Evolutionary conservation across 2,113 vertebrate genomes (phyloP), one percentile per base, ranked within the genome.

Genomic region (Limanda limanda): DNA sequence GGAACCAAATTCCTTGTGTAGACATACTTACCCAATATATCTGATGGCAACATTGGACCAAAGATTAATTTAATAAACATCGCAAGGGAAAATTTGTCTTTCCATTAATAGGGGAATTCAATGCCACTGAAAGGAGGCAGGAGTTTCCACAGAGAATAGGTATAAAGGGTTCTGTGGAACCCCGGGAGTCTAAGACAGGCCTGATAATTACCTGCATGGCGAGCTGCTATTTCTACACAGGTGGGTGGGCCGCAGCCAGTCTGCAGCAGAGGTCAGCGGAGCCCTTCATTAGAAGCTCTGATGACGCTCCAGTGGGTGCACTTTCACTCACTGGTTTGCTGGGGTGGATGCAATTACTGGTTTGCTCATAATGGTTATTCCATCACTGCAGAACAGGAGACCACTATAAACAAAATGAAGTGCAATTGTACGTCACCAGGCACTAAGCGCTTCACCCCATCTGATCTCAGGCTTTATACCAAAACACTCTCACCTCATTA

Each of bases 181-280:
- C 79, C 79, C 88, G 84, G 87, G 85, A 87, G 84, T 70, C 71
- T 69, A 51, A 74, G 82, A 82, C 48, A 74, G 82, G 74, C 74
- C 85, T 78, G 83, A 86, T 92, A 90, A 93, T 92, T 91, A 93
- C 86, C 83, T 92, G 88, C 78, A 90, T 87, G 86, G 78, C 85
- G 86, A 85, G 78, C 77, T 83, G 87, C 91, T 92, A 92, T 93
- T 94, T 92, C 90, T 89, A 87, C 85, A 79, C 83, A 92, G 91
- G 91, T 94, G 90, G 87, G 92, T 90, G 92, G 89, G 89, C 86
- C 82, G 81, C 82, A 71, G 87, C 76, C 61, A 65, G 82, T 83
- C 74, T 85, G 79, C 80, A 74, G 77, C 68, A 76, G 85, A 87
- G 82, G 83, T 79, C 68, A 64, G 58, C 68, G 60, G 81, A 91